Conservation (phyloP, 30 jellyfish, hydroid and myxozoan genomes). For the Pelagia noctiluca region DNA sequence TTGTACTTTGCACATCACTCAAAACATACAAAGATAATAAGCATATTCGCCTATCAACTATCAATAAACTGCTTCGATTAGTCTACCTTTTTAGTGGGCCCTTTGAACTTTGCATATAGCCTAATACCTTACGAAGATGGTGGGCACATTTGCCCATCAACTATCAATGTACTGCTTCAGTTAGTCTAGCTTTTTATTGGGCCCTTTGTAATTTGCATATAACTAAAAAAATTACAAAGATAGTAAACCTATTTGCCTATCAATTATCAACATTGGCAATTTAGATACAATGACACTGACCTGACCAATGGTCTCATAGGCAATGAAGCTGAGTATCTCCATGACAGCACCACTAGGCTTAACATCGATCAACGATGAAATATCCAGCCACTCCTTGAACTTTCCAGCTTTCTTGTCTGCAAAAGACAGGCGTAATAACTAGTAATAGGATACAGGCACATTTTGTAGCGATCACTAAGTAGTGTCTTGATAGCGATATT, state of each 20-base stretch:
- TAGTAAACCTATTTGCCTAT: no score
- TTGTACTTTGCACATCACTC: no score
- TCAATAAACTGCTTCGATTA: no score
- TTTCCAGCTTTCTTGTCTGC: constrained; percentile 93
- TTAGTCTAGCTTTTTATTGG: no score
- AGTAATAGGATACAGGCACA: background rate
- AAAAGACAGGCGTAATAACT: background rate
- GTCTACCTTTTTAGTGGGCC: background rate
- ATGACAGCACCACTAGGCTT: constrained; percentile 99
- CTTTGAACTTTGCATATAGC: no score
- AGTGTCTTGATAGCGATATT: background rate
- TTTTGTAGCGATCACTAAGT: background rate
- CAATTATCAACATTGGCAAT: no score
- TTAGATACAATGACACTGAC: constrained; percentile 16
- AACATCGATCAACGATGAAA: constrained; percentile 85
- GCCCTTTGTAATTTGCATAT: background rate
- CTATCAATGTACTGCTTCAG: no score
- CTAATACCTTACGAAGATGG: no score
- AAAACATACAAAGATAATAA: no score
- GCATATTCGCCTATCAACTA: no score
- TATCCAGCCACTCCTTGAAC: constrained; percentile 98
- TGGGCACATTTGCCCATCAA: no score
- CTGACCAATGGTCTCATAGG: constrained; percentile 97
- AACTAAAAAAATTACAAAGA: background rate
- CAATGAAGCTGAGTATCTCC: constrained; percentile 97